phyloP scores from a whole-genome alignment of 2,888 invertebrate genomes.

The Eristalis pertinax region DNA sequence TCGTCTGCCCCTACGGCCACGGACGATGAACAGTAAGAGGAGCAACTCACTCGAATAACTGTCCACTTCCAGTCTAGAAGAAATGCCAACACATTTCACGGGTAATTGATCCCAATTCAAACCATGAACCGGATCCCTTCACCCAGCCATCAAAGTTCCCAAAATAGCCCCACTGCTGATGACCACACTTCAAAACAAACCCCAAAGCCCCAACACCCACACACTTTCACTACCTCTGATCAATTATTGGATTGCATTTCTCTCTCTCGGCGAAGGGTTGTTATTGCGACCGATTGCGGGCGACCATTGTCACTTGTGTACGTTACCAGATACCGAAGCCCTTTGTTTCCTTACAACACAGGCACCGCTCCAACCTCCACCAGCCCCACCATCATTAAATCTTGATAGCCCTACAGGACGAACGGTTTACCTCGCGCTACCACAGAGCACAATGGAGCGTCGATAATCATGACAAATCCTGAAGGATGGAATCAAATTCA shows the following conservation, averaged over 20 bases:
- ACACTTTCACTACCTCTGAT: constrained; percentile 23
- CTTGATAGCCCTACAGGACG: background rate
- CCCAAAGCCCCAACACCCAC: background rate
- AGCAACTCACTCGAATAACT: background rate
- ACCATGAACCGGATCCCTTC: background rate
- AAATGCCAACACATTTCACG: constrained; percentile 20
- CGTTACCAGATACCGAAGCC: background rate
- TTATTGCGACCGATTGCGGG: constrained; percentile 22
- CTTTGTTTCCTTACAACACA: constrained; percentile 18
- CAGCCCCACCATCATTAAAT: background rate
- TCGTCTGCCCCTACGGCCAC: background rate
- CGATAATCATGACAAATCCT: constrained; percentile 64
- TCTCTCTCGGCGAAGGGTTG: constrained; percentile 1
- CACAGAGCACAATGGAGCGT: constrained; percentile 27
- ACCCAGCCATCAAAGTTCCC: background rate
- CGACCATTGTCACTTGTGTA: background rate
- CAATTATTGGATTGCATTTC: constrained; percentile 28
- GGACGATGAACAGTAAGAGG: background rate
- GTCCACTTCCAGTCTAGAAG: constrained; percentile 29
- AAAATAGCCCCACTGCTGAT: background rate
- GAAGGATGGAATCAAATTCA: constrained; percentile 52
- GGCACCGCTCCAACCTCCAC: too few relatives aligned
- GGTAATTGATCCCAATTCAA: constrained; percentile 6
- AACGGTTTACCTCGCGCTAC: background rate
- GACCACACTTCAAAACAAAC: background rate